Percentiles rank a stretch among this genome's conserved stretches.
phyloP scores from a whole-genome alignment of 1,140 invertebrate species.

The Drosophila bifasciata region DNA sequence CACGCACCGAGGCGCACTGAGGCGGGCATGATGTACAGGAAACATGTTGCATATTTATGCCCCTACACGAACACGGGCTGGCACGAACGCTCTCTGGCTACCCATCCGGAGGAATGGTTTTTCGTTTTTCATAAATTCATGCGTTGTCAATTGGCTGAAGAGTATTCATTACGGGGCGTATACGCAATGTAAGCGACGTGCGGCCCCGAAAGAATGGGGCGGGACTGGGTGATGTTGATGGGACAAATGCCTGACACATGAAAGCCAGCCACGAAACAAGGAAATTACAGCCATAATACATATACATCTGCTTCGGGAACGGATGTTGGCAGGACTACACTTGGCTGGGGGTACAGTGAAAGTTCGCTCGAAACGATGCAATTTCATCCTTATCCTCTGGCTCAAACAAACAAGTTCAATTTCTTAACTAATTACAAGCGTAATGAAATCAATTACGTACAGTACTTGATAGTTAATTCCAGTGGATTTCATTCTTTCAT shows the following conservation, averaged over 20 bases:
- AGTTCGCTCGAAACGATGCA: conserved; percentile 8
- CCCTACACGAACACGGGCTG: too few species aligned
- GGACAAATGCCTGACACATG: conserved; percentile 67
- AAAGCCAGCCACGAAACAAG: conserved; percentile 42
- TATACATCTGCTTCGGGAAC: conserved; percentile 13
- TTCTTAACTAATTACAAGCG: conserved; percentile 32
- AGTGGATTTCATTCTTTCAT: conserved; percentile 38
- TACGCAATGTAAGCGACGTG: conserved; percentile 64
- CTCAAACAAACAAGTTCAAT: conserved; percentile 18
- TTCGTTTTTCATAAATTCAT: conserved; percentile 70
- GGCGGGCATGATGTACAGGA: conserved; percentile 49
- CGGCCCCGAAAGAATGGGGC: neutral
- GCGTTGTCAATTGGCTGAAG: conserved; percentile 51
- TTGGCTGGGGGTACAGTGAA: conserved; percentile 33
- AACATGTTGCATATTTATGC: conserved; percentile 69
- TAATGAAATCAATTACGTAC: conserved; percentile 39
- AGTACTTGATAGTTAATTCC: conserved; percentile 19
- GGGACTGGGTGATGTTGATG: conserved; percentile 44
- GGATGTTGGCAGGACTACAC: conserved; percentile 24
- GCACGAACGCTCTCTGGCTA: neutral
- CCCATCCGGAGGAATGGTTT: conserved; percentile 55
- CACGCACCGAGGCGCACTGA: conserved; percentile 42
- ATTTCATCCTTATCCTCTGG: conserved; percentile 1
- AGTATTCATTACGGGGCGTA: conserved; percentile 71
- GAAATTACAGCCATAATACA: conserved; percentile 69